A percentile compares a stretch with the other conserved stretches of the same genome.
phyloP scores from a whole-genome alignment of 1,140 invertebrate genomes.

The Aporrectodea caliginosa region DNA sequence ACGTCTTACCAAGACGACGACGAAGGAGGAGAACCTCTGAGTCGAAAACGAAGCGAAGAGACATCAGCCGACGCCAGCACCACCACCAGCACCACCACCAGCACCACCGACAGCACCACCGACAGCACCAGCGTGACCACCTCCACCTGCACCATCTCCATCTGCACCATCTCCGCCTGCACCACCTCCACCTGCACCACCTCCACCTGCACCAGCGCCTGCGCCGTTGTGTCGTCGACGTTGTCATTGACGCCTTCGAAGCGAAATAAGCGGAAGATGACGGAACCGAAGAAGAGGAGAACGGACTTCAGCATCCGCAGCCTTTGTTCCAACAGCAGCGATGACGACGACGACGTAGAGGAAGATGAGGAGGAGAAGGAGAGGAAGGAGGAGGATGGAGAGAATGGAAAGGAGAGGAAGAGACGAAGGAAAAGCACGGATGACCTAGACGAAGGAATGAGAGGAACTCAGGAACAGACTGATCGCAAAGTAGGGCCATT shows the following conservation, averaged over 20 bases:
- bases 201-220: neutral
- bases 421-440: neutral
- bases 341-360: slow-evolving; percentile 30
- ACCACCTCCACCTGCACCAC: neutral
- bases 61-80: neutral
- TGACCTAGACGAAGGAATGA: neutral
- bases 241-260: slow-evolving; percentile 45
- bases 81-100: neutral
- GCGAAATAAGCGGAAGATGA: slow-evolving; percentile 66
- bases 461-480: too few relatives aligned
- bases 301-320: slow-evolving; percentile 49
- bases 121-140: neutral
- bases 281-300: slow-evolving; percentile 64
- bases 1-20: too few relatives aligned
- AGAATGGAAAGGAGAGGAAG: neutral
- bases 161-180: neutral
- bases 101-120: neutral
- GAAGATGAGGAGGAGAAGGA: slow-evolving; percentile 35
- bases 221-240: neutral
- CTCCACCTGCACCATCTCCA: neutral
- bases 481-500: too few relatives aligned
- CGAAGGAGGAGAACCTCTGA: too few relatives aligned
- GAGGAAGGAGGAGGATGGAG: neutral
- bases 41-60: too few relatives aligned
- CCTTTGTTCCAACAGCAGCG: slow-evolving; percentile 43